Percentiles rank a stretch among this genome's conserved stretches.
phyloP scores from a whole-genome alignment of 2,113 vertebrate genomes.

The Rynchops niger region DNA sequence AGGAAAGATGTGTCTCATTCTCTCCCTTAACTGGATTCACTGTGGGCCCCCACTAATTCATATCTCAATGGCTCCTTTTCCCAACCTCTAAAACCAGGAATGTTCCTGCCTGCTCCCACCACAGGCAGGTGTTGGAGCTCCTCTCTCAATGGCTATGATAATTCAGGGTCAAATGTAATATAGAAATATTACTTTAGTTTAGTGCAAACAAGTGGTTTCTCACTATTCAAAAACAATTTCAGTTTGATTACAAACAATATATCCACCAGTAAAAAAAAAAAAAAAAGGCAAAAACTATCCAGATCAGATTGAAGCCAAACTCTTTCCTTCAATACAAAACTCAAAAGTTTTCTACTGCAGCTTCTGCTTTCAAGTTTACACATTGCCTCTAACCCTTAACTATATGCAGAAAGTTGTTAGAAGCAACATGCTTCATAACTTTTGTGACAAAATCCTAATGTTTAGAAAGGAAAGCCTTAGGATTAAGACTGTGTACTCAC shows the following conservation, averaged over 20 bases:
- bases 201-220: background rate
- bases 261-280: background rate
- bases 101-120: background rate
- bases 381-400: background rate
- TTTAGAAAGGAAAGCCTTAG: conserved; percentile 29
- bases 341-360: background rate
- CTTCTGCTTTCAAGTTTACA: background rate
- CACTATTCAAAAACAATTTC: background rate
- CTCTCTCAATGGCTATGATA: background rate
- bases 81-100: background rate
- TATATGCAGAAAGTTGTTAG: background rate
- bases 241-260: background rate
- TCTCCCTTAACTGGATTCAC: background rate
- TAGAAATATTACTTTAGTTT: background rate
- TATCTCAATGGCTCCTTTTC: background rate
- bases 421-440: background rate
- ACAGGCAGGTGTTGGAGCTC: background rate
- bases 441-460: conserved; percentile 23
- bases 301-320: background rate
- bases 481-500: background rate
- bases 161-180: background rate
- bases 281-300: background rate
- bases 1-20: background rate
- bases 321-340: background rate
- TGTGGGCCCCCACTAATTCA: background rate